Evolutionary conservation across 2,888 invertebrate genomes (phyloP), one percentile per base, ranked within the genome.

Genomic region (Galerucella nymphaeae): DNA sequence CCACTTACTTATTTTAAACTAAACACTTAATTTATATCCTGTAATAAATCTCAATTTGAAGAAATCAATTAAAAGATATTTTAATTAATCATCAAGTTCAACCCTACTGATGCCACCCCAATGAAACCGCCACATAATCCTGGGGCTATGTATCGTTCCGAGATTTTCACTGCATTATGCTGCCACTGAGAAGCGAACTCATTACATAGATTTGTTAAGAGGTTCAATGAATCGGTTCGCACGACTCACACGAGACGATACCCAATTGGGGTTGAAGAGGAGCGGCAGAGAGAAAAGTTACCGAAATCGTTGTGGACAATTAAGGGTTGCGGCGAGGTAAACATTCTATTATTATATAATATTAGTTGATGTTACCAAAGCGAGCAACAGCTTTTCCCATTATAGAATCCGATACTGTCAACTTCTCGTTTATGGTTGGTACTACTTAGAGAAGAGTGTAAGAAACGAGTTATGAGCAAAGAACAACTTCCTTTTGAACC

Each of bases 111-210:
- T n/a, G 61, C 30, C 50, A 71, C 80, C 81, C 81, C 79, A 72
- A 79, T 81, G 42, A 82, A 83, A 83, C 84, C 84, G 80, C 83
- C 83, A 82, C 81, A 81, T 84, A 84, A 84, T 84, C 84, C 81
- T 78, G 81, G 66, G 71, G 83, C 82, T 82, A 80, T n/a, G n/a
- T 82, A 83, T 83, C 83, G 83, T 83, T 83, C 80, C 80, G 81
- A 83, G 83, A 84, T 84, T 84, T 83, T 83, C 84, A 82, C 83
- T 81, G 83, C 79, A 83, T 83, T 83, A 83, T 82, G 80, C 78
- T 78, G 77, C 79, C 76, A 79, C 79, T 78, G 79, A 80, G 78
- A 72, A 75, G 76, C 74, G 75, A 76, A 76, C 77, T 77, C 77
- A 77, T 77, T 76, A 76, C 75, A 81, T 80, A 82, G 82, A 83